Base-by-base conservation (phyloP, 1,140 invertebrate genomes). In the Rhizoglyphus robini region DNA sequence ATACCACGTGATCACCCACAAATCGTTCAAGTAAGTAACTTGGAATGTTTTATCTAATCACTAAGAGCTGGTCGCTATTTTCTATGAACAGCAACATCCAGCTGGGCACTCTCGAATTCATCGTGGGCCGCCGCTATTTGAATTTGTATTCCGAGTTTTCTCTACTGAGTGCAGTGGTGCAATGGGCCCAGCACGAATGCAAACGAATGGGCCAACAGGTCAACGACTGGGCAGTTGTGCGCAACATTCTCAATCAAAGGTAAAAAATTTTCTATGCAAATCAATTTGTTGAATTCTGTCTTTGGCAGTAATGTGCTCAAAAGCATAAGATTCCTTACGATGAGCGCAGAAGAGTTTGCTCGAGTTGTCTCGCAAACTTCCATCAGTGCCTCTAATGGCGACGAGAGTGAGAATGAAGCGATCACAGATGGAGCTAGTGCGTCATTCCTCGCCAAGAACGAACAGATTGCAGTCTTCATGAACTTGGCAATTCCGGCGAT, bases 91-190 rank as follows among this genome's bases (percentile, higher is more conserved):
- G 68, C 61, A 59, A 71, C 23, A 69, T 73, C 20, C 69, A 70
- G 18, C 51, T 69, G 15, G 46, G 60, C 3, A 73, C 72, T 11
- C 36, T 73, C 11, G 72, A 73, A 46, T 71, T 69, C 13, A 71
- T 73, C 15, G 71, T 70, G 20, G 20, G 62, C 11, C 57, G 72
- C 11, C 66, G 67, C 2, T 72, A 73, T 63, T 46, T 73, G 38
- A 73, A 73, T 67, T 58, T 73, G 20, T 71, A 73, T 41, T 71
- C 71, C 1, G 72, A 73, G 41, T 73, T 69, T 57, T 69, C 71
- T 1, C 59, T 73, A 3, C 72, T 73, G 32, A 70, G 67, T 20
- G 68, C 72, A 0, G 61, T 71, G 2, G 58, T 71, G 54, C 60
- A 70, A 41, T 73, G 72, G 72, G 70, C 72, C 1, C 60, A 70